Percentiles rank a stretch among this genome's conserved stretches.
These are phyloP conservation scores for Diadromus collaris DNA, from an alignment of 2,888 invertebrate species.

Conservation along the genomic window DNA sequence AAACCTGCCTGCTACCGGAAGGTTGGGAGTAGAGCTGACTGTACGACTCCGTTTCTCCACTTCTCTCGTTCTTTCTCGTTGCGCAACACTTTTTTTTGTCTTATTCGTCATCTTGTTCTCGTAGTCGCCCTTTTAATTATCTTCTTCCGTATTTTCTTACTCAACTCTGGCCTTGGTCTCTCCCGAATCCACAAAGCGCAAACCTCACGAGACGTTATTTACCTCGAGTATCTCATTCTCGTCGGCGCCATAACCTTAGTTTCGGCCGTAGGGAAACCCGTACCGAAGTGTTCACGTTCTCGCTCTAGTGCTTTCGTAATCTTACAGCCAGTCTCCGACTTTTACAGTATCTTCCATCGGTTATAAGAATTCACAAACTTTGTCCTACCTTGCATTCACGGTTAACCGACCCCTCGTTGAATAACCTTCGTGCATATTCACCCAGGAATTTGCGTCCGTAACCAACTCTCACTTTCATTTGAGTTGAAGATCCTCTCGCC, in stretches of 20 bases:
- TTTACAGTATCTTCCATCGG: conserved; percentile 12
- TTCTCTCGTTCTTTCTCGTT: conserved; percentile 40
- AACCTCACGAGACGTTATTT: conserved; percentile 48
- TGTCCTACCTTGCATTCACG: conserved; percentile 46
- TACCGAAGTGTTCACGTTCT: conserved; percentile 34
- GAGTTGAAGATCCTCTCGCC: conserved; percentile 27
- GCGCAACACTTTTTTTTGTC: conserved; percentile 34
- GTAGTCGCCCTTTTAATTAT: conserved; percentile 25
- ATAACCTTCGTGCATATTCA: conserved; percentile 24
- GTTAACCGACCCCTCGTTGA: conserved; percentile 24
- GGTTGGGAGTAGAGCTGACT: conserved; percentile 31
- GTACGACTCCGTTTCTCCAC: conserved; percentile 33
- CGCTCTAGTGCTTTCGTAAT: conserved; percentile 21
- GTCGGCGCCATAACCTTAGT: conserved; percentile 13
- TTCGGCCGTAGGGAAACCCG: conserved; percentile 22
- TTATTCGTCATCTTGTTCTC: conserved; percentile 51
- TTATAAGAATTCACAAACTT: conserved; percentile 56
- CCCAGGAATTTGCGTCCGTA: conserved; percentile 15
- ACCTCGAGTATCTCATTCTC: conserved; percentile 45
- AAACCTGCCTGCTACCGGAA: conserved; percentile 24
- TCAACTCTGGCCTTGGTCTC: conserved; percentile 17
- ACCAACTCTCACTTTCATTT: neutral
- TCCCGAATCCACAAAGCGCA: conserved; percentile 23
- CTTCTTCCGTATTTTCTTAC: conserved; percentile 43
- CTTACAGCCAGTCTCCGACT: conserved; percentile 11